Conservation (phyloP, 2,113 vertebrate genomes). For the Centropus bengalensis region DNA sequence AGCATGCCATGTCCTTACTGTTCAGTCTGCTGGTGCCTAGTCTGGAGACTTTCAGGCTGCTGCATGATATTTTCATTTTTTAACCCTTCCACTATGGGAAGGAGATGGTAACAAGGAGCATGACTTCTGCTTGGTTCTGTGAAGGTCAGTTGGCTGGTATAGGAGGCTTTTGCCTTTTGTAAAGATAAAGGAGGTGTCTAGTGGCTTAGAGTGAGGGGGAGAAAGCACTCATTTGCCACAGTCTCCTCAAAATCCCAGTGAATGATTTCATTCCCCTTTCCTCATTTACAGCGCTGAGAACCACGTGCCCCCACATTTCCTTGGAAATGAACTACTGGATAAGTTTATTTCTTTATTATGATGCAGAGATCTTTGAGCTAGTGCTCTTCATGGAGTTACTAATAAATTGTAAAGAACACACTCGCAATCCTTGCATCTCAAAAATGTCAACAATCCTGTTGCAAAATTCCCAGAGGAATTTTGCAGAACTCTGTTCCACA, state of each 20-base stretch:
- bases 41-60: not conserved
- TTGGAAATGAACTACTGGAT: not conserved
- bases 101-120: not conserved
- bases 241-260: not conserved
- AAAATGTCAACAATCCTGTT: not conserved
- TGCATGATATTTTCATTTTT: not conserved
- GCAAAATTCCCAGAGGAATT: not conserved
- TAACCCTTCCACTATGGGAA: not conserved
- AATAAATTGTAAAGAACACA: not conserved
- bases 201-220: not conserved
- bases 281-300: not conserved
- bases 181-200: not conserved
- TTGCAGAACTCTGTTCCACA: not conserved
- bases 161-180: not conserved
- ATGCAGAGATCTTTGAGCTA: not conserved
- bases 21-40: not conserved
- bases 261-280: not conserved
- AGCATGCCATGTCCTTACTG: not conserved
- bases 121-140: not conserved
- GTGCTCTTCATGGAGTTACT: not conserved
- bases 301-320: not conserved
- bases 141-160: not conserved
- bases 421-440: not conserved
- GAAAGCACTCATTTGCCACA: not conserved
- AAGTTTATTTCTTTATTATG: not conserved